Evolutionary conservation across 35 echinoderm and acorn worm genomes (phyloP).

Genomic region (Eucidaris tribuloides): DNA sequence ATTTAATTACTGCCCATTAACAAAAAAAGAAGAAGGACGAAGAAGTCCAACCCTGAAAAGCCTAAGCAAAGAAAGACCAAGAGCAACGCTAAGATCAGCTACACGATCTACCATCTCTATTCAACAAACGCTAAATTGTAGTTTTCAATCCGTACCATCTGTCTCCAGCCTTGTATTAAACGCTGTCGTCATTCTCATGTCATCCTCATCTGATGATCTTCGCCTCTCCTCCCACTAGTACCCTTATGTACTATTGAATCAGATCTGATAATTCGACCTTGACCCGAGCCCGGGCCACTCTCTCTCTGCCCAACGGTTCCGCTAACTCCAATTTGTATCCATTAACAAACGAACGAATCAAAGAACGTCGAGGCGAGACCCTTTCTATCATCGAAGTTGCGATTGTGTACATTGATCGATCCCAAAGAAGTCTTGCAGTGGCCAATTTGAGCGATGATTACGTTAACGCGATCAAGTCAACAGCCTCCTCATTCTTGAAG

Average conservation of each 20-base stretch:
- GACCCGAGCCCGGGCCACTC: background rate
- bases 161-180: constrained; percentile 2
- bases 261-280: background rate
- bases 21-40: too few relatives aligned
- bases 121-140: background rate
- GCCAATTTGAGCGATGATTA: constrained; percentile 10
- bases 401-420: constrained; percentile 36
- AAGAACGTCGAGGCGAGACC: background rate
- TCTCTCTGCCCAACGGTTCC: background rate
- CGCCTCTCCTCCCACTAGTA: background rate
- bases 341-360: background rate
- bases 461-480: constrained; percentile 14
- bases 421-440: constrained; percentile 21
- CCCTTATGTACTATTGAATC: constrained; percentile 10
- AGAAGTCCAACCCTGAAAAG: too few relatives aligned
- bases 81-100: background rate
- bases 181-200: constrained; percentile 22
- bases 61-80: background rate
- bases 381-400: constrained; percentile 11
- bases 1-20: too few relatives aligned
- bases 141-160: constrained; percentile 10
- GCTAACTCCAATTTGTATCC: background rate
- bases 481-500: too few relatives aligned
- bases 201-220: background rate
- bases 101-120: constrained; percentile 26